Conservation (phyloP, 2,888 invertebrate species). For the Noctua pronuba region DNA sequence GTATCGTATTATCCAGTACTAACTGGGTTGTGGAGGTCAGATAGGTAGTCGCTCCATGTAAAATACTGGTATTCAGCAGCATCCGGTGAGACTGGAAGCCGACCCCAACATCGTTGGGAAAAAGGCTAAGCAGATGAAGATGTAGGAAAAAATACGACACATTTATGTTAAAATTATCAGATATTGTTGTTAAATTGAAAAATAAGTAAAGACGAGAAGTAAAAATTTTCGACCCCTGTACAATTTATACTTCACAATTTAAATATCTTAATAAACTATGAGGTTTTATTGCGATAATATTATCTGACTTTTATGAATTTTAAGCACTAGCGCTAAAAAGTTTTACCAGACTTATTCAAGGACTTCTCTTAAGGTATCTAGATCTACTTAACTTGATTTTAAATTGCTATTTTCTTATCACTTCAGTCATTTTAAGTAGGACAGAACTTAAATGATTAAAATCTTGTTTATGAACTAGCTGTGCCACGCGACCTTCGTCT, state of each 20-base stretch:
- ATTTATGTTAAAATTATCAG: too few relatives aligned
- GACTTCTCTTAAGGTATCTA: neutral
- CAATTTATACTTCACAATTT: neutral
- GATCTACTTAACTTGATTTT: slow-evolving; percentile 4
- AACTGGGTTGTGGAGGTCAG: too few relatives aligned
- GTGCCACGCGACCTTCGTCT: too few relatives aligned
- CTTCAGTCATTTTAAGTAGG: neutral
- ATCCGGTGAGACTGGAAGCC: too few relatives aligned
- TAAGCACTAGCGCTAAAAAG: neutral
- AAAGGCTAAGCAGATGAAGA: too few relatives aligned
- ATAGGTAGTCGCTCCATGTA: too few relatives aligned
- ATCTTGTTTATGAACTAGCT: neutral
- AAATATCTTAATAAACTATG: neutral
- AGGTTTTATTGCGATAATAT: neutral
- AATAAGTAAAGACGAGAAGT: too few relatives aligned
- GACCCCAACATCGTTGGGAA: too few relatives aligned
- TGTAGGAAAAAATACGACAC: too few relatives aligned
- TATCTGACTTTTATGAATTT: slow-evolving; percentile 13
- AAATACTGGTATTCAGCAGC: too few relatives aligned
- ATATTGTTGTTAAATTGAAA: neutral
- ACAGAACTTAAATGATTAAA: neutral
- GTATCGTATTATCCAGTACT: too few relatives aligned
- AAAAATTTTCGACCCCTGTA: neutral
- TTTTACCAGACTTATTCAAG: slow-evolving; percentile 10
- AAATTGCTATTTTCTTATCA: slow-evolving; percentile 2